Percentiles rank a stretch among this genome's conserved stretches.
These are phyloP conservation scores for Caenorhabditis sp. DNA, from an alignment of 2,888 invertebrate species.

Conservation along the genomic window DNA sequence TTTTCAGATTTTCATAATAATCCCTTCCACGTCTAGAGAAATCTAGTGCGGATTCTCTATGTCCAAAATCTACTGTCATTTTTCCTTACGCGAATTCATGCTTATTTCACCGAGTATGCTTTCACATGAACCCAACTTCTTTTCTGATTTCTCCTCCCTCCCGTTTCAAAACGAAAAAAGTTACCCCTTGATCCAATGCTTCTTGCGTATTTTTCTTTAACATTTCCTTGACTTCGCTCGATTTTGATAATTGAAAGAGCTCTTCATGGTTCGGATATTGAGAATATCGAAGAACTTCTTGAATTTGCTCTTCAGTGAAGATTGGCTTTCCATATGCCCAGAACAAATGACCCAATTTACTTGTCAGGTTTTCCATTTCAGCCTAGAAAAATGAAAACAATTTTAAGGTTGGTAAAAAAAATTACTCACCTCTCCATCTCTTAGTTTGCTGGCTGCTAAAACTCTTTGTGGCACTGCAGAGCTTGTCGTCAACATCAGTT, in stretches of 20 bases:
- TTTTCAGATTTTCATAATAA: no score
- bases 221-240: slow-evolving; percentile 28
- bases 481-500: slow-evolving; percentile 27
- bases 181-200: slow-evolving; percentile 26
- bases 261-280: slow-evolving; percentile 23
- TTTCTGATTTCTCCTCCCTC: no score
- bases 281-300: slow-evolving; percentile 22
- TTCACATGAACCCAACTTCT: no score
- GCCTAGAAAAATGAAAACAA: slow-evolving; percentile 3
- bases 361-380: slow-evolving; percentile 32
- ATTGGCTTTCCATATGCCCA: slow-evolving; percentile 34
- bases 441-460: slow-evolving; percentile 25
- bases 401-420: no score
- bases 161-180: no score
- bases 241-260: slow-evolving; percentile 16
- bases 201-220: slow-evolving; percentile 34
- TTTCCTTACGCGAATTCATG: no score
- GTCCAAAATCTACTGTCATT: no score
- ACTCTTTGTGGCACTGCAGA: slow-evolving; percentile 32
- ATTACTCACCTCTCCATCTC: slow-evolving; percentile 11
- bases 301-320: slow-evolving; percentile 31
- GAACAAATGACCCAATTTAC: slow-evolving; percentile 23
- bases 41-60: no score
- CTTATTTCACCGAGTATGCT: no score
- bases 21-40: no score